A percentile compares a stretch with the other conserved stretches of the same genome.
Conservation (phyloP, 2,113 vertebrate genomes). For the Helogale parvula region DNA sequence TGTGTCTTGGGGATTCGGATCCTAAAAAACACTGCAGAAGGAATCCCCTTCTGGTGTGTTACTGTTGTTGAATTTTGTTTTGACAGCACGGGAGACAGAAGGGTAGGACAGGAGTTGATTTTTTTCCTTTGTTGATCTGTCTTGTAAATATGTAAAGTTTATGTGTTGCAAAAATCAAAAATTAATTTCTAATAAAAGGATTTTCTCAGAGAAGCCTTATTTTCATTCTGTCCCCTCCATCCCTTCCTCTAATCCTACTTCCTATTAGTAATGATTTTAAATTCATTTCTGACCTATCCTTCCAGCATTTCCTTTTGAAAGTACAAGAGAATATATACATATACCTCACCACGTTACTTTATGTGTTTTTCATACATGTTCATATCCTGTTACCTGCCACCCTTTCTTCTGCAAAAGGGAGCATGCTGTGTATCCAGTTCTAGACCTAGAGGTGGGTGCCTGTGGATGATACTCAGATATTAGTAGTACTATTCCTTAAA, state of each 20-base stretch:
- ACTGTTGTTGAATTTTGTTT: conserved; percentile 2
- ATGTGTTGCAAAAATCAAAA: background rate
- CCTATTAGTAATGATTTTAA: background rate
- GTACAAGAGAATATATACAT: background rate
- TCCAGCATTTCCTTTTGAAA: conserved; percentile 28
- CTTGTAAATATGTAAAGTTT: conserved; percentile 28
- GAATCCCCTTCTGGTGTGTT: background rate
- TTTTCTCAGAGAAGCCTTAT: background rate
- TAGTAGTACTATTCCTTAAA: background rate
- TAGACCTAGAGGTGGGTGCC: background rate
- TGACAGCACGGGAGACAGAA: background rate
- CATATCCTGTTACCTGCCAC: background rate
- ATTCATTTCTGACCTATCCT: background rate
- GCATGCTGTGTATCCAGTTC: background rate
- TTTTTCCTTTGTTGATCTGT: conserved; percentile 29
- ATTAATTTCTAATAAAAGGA: background rate
- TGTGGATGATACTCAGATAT: background rate
- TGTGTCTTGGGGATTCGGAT: background rate
- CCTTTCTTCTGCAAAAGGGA: background rate
- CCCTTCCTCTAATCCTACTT: background rate
- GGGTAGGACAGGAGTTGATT: background rate
- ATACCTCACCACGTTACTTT: background rate
- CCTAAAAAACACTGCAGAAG: background rate
- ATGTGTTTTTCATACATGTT: background rate
- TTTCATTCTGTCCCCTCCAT: background rate